Conservation (phyloP, 2,888 invertebrate species). For the Tridacna crocea region DNA sequence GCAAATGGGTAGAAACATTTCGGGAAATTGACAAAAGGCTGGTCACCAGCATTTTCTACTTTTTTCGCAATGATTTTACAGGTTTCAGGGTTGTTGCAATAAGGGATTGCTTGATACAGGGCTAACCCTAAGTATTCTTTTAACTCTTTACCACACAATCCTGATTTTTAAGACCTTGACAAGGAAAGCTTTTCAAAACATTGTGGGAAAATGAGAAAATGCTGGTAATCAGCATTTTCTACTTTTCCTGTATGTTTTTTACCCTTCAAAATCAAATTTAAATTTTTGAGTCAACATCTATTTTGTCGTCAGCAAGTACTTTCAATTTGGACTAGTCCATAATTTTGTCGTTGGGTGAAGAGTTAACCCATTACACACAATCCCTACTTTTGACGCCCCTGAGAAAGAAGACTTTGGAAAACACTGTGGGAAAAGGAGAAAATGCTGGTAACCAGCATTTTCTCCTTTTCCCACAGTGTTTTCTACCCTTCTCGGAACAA, state of each 20-base stretch:
- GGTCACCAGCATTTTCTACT: no score
- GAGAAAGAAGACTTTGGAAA: background rate
- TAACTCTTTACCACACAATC: no score
- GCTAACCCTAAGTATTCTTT: no score
- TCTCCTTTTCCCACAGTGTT: background rate
- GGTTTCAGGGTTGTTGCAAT: no score
- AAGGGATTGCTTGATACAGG: no score
- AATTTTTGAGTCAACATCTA: background rate
- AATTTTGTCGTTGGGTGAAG: no score
- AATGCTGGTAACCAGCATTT: background rate
- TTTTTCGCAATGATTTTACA: no score
- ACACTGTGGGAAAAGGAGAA: background rate
- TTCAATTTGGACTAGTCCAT: no score
- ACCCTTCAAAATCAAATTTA: background rate
- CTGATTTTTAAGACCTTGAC: background rate
- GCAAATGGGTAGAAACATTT: no score
- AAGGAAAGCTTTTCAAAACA: background rate
- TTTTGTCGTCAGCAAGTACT: no score
- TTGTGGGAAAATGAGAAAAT: constrained; percentile 6
- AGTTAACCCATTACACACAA: no score
- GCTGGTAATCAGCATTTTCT: background rate
- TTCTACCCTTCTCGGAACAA: background rate
- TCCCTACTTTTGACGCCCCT: background rate
- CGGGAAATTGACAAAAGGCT: no score
- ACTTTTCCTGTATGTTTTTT: background rate